Percentiles rank a stretch among this genome's conserved stretches.
phyloP scores from a whole-genome alignment of 1,140 invertebrate genomes.

The Drosophila kanapiae region DNA sequence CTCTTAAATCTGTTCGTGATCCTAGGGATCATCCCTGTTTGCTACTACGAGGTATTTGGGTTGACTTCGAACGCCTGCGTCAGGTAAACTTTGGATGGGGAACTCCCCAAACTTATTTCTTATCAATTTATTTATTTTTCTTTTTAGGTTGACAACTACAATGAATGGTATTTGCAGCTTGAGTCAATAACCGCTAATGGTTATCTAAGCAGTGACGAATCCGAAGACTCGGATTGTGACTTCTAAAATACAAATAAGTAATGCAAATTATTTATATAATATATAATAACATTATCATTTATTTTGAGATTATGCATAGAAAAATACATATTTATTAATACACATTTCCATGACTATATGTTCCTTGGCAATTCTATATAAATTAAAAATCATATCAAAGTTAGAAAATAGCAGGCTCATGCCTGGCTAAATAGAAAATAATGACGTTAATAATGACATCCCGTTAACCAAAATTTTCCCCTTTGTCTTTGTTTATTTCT shows the following conservation, averaged over 20 bases:
- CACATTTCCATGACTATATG: background rate
- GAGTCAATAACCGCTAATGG: conserved; percentile 1
- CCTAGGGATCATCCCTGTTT: background rate
- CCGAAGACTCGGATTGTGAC: conserved; percentile 6
- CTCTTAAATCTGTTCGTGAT: background rate
- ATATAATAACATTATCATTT: background rate
- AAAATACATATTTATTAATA: background rate
- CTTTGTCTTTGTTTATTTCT: too few species aligned
- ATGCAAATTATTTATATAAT: background rate
- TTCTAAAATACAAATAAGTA: too few species aligned
- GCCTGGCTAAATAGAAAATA: conserved; percentile 9
- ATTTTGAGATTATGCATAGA: background rate
- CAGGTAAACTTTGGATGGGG: background rate
- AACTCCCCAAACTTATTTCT: background rate
- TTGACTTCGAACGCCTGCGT: background rate
- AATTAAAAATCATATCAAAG: background rate
- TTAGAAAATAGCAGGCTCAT: conserved; percentile 1
- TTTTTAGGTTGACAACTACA: background rate
- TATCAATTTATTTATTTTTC: background rate
- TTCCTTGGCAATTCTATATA: background rate
- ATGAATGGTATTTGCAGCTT: background rate
- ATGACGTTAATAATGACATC: too few species aligned
- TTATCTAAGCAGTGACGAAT: conserved; percentile 11
- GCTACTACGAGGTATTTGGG: conserved; percentile 7
- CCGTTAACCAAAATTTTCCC: too few species aligned